Percentiles rank a stretch among this genome's conserved stretches.
phyloP scores from a whole-genome alignment of 2,797 vertebrate species.

The Streptopelia turtur region DNA sequence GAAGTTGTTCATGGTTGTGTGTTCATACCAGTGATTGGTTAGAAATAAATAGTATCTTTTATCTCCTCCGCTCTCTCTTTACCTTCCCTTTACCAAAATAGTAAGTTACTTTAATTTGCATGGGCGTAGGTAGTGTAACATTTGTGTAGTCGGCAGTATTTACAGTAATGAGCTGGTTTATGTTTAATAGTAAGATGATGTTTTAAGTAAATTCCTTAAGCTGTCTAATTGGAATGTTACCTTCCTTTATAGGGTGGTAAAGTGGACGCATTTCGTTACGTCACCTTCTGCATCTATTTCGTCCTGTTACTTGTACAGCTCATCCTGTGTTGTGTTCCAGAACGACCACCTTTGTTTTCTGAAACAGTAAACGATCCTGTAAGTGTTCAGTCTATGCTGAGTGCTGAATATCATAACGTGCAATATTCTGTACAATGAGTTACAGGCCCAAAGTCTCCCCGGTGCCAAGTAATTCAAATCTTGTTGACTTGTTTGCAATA shows the following conservation, averaged over 20 bases:
- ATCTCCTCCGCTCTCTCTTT: background rate
- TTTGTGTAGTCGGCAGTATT: background rate
- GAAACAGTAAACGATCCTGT: constrained; percentile 87
- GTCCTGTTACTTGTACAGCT: constrained; percentile 84
- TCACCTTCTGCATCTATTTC: constrained; percentile 90
- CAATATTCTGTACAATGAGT: background rate
- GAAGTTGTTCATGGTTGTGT: background rate
- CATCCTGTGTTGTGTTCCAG: constrained; percentile 86
- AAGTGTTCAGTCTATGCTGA: constrained; percentile 61
- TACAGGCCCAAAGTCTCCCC: background rate
- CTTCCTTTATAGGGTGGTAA: constrained; percentile 63
- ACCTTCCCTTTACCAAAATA: background rate
- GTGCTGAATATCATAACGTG: background rate
- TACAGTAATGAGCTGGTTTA: background rate
- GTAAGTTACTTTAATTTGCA: background rate
- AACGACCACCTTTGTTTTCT: constrained; percentile 89
- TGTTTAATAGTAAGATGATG: background rate
- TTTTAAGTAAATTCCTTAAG: background rate
- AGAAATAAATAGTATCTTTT: background rate
- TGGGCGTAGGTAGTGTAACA: background rate
- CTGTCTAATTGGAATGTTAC: background rate
- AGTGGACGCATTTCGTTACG: constrained; percentile 82
- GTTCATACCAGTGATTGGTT: background rate
- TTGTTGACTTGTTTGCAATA: background rate
- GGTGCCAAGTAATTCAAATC: background rate